These are phyloP conservation scores for Holacanthella duospinosa DNA, from an alignment of 2,888 invertebrate species.

Conservation along the genomic window DNA sequence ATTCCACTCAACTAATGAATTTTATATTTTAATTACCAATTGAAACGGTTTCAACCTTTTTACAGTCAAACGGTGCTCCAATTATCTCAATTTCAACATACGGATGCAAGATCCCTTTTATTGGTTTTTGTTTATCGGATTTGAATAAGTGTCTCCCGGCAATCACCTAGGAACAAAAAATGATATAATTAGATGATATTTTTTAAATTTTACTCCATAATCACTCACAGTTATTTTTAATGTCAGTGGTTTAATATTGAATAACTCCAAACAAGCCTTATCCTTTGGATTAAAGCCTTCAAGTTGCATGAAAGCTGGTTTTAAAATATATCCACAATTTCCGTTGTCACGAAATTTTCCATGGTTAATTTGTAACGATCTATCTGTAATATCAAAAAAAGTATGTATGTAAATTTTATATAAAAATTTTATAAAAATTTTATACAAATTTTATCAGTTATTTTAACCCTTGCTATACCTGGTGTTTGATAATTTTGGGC, in stretches of 20 bases:
- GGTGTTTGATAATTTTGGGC: slow-evolving; percentile 93
- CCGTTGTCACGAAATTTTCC: slow-evolving; percentile 26
- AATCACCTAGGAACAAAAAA: slow-evolving; percentile 59
- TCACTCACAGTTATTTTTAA: slow-evolving; percentile 54
- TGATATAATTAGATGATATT: not conserved
- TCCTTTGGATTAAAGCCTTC: slow-evolving; percentile 13
- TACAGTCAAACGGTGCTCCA: slow-evolving; percentile 76
- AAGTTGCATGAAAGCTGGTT: slow-evolving; percentile 14
- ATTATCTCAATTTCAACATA: slow-evolving; percentile 82
- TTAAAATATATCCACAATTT: slow-evolving; percentile 25
- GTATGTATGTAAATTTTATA: not conserved
- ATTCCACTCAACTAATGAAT: not conserved
- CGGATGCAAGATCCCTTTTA: slow-evolving; percentile 73
- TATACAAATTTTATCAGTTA: too few relatives aligned
- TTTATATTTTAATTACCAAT: slow-evolving; percentile 7
- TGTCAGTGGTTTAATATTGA: slow-evolving; percentile 51
- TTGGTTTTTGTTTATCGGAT: slow-evolving; percentile 40
- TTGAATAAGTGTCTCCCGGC: slow-evolving; percentile 80
- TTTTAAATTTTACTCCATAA: not conserved
- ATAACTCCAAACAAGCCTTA: not conserved
- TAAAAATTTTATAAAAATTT: not conserved
- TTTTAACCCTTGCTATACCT: too few relatives aligned
- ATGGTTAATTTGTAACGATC: slow-evolving; percentile 21
- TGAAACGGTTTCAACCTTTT: slow-evolving; percentile 63
- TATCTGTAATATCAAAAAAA: slow-evolving; percentile 13